Conservation (phyloP, 2,113 vertebrate genomes). For the Amphiprion percula region DNA sequence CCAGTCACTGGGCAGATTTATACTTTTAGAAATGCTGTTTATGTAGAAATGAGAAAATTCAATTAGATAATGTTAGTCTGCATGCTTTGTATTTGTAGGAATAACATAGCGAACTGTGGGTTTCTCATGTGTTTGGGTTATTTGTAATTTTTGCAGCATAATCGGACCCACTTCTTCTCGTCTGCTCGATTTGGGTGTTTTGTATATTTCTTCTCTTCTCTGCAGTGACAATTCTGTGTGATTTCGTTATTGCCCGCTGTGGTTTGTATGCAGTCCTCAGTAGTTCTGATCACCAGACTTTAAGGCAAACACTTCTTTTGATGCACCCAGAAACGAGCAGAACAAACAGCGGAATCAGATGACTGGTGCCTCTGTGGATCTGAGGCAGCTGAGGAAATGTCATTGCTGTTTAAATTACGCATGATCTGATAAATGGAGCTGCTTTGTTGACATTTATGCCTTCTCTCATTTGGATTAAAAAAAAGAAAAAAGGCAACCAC, state of each 20-base stretch:
- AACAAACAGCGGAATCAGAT: constrained; percentile 68
- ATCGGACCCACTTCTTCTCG: background rate
- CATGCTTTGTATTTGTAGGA: background rate
- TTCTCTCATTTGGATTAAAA: background rate
- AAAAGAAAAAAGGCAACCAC: constrained; percentile 22
- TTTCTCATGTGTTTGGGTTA: background rate
- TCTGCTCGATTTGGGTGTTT: background rate
- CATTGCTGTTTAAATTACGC: constrained; percentile 70
- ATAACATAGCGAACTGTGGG: background rate
- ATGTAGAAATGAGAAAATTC: constrained; percentile 3
- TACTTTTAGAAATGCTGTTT: background rate
- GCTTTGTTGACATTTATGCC: constrained; percentile 52
- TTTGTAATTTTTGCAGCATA: constrained; percentile 21
- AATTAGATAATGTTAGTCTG: background rate
- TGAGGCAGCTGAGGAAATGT: constrained; percentile 69
- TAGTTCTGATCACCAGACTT: constrained; percentile 60
- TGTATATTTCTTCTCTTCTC: constrained; percentile 28
- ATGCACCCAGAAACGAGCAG: constrained; percentile 60
- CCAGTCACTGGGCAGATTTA: background rate
- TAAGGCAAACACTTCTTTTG: constrained; percentile 65
- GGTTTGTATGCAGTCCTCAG: constrained; percentile 19
- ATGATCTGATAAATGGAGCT: constrained; percentile 55
- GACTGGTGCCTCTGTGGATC: constrained; percentile 54
- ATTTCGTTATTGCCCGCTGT: constrained; percentile 24
- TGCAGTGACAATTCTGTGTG: constrained; percentile 27